Evolutionary conservation across 2,797 vertebrate species (phyloP), one percentile per base, ranked within the genome.

Genomic region (Jordanella pulchra): DNA sequence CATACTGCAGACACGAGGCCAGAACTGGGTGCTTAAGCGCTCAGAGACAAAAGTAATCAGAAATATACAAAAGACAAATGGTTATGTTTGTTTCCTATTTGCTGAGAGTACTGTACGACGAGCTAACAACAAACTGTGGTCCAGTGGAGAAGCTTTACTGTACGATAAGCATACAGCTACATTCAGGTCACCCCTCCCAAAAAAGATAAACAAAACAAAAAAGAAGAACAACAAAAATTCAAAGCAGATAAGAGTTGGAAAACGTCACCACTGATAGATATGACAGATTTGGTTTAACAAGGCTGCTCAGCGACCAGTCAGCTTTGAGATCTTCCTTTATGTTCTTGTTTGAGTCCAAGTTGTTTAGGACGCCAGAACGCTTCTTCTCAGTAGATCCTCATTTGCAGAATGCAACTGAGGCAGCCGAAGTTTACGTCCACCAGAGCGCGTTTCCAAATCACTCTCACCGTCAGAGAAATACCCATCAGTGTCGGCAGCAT

Each of bases 381-480:
- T 96, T 93, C 96, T 95, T 89, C 96, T 94, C 89, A 98, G 95
- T 78, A 97, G 94, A 87, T 98, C 97, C 91, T 98, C 96, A 7
- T 93, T 91, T 76, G 95, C 95, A 55, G 96, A 80, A 79, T 96
- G 97, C 93, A 97, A 90, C 89, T 94, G 94, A 0, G 92, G 89
- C 80, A 95, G 91, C 85, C 93, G 95, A 1, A 95, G 91, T 87
- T 95, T 94, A 70, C 90, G 91, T 55, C 94, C 66, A 47, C 93
- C 76, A 2, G 95, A 77, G 78, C 94, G 96, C 1, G 87, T 87
- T 9, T 97, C 96, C 1, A 93, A 94, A 89, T 97, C 95, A 63
- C 96, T 98, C 93, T 98, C 97, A 1, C 93, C 96, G 0, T 98
- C 97, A 0, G 97, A 97, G 92, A 96, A 98, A 92, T 97, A 98